These are phyloP conservation scores for Scaptomyza reducta DNA, from an alignment of 2,888 invertebrate species.

Conservation along the genomic window DNA sequence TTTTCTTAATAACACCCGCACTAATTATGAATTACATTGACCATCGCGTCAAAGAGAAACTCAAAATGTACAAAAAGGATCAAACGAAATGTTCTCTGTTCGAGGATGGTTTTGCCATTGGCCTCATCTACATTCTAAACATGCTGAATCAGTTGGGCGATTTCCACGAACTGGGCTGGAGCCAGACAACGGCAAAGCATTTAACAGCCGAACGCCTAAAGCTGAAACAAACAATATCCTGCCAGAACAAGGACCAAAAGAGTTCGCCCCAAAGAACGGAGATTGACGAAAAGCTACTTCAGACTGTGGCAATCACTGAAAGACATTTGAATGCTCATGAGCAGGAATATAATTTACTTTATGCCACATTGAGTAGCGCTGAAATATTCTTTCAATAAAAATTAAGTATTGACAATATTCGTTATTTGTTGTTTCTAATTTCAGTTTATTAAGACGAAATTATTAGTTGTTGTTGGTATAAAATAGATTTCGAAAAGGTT, in stretches of 20 bases:
- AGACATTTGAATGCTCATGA: conserved; percentile 91
- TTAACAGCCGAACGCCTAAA: conserved; percentile 87
- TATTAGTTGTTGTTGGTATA: conserved; percentile 44
- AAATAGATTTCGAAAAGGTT: conserved; percentile 22
- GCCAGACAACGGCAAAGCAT: conserved; percentile 92
- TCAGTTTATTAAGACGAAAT: conserved; percentile 69
- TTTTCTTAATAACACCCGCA: conserved; percentile 96
- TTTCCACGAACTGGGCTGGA: conserved; percentile 98
- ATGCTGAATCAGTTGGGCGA: conserved; percentile 93
- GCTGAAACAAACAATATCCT: conserved; percentile 85
- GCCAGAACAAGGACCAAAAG: conserved; percentile 84
- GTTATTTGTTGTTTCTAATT: conserved; percentile 32
- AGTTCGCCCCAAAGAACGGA: conserved; percentile 26
- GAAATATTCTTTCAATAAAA: conserved; percentile 94
- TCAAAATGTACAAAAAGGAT: conserved; percentile 94
- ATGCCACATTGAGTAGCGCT: conserved; percentile 96
- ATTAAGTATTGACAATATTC: not conserved
- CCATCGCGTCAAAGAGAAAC: conserved; percentile 95
- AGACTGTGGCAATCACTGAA: conserved; percentile 94
- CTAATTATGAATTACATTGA: conserved; percentile 97
- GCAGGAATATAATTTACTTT: conserved; percentile 95
- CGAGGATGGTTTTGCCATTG: conserved; percentile 99
- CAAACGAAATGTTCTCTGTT: conserved; percentile 93
- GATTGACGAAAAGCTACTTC: conserved; percentile 90
- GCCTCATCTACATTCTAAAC: conserved; percentile 95